These are phyloP conservation scores for Scalopus aquaticus DNA, from an alignment of 2,113 vertebrate genomes.

Conservation along the genomic window DNA sequence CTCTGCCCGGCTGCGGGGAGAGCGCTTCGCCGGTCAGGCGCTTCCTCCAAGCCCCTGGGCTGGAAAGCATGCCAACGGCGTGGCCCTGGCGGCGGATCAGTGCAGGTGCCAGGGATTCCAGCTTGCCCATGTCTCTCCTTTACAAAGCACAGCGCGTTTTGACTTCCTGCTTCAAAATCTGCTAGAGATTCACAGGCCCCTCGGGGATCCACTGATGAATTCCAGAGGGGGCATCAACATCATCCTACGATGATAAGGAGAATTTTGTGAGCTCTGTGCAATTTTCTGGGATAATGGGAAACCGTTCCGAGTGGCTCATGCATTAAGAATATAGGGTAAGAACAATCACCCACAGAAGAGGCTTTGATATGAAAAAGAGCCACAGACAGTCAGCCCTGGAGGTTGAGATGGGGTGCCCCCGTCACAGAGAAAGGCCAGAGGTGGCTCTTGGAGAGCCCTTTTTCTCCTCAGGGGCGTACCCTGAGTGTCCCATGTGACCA, in stretches of 20 bases:
- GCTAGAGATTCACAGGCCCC: background rate
- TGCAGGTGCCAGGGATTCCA: no score
- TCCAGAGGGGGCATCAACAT: background rate
- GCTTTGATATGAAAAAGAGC: no score
- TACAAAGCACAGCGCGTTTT: background rate
- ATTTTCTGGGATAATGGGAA: background rate
- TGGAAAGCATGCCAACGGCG: accelerated
- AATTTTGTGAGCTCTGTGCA: background rate
- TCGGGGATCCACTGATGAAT: background rate
- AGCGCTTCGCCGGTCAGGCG: background rate
- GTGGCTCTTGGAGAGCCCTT: accelerated
- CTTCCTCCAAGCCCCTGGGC: background rate
- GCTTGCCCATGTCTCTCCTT: background rate
- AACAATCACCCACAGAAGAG: background rate
- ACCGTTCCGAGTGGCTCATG: background rate
- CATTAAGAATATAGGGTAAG: background rate
- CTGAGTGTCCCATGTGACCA: background rate
- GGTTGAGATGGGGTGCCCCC: no score
- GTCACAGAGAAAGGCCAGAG: background rate
- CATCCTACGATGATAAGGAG: background rate
- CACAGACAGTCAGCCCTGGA: no score
- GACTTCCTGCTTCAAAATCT: background rate
- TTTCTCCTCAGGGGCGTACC: accelerated
- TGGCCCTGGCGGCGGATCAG: no score
- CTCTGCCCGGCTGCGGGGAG: background rate